Base-by-base conservation (phyloP, 2,797 vertebrate species). In the Pithecia hirsuta region DNA sequence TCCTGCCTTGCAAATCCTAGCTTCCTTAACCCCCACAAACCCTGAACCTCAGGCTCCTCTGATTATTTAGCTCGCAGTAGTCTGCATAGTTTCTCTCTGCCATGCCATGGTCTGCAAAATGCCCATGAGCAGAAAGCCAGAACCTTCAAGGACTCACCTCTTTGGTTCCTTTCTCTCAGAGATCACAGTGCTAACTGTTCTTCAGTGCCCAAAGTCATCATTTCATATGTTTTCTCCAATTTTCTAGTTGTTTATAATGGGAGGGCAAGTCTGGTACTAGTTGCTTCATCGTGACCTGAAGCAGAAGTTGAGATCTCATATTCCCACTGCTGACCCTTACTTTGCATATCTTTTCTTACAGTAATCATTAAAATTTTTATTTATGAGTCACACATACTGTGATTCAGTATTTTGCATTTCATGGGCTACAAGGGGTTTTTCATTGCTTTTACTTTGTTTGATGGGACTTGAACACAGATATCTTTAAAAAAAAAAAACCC, bases 291-390 rank as follows among this genome's bases (percentile, higher is more conserved):
- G 11, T 70, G 91, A 30, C 82, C 55, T 84, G 61, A 88, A 91
- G 87, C 59, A 92, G n/a, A 96, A 89, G 80, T 81, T 70, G 74
- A 82, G 59, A 88, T 72, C n/a, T 92, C 89, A 88, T 33, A 0
- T 81, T 61, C 81, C 61, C 41, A 44, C 20, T 41, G 46, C 57
- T 75, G 15, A 50, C 41, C 26, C 91, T 91, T 79, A 67, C 30
- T 61, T 39, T 90, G 9, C 4, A 15, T 46, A 28, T 28, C 33
- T 86, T 70, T 67, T 81, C 82, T 75, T 89, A 76, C 24, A 61
- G 72, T 52, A 90, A 33, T 52, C 2, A 10, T 74, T 91, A 91
- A 67, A 57, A 64, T 67, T 41, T 86, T 72, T 48, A 83, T 61
- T 83, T 93, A 41, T 79, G 46, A 96, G 46, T 89, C 70, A 89